These are phyloP conservation scores for Coelopa pilipes DNA, from an alignment of 2,888 invertebrate genomes.

Conservation along the genomic window DNA sequence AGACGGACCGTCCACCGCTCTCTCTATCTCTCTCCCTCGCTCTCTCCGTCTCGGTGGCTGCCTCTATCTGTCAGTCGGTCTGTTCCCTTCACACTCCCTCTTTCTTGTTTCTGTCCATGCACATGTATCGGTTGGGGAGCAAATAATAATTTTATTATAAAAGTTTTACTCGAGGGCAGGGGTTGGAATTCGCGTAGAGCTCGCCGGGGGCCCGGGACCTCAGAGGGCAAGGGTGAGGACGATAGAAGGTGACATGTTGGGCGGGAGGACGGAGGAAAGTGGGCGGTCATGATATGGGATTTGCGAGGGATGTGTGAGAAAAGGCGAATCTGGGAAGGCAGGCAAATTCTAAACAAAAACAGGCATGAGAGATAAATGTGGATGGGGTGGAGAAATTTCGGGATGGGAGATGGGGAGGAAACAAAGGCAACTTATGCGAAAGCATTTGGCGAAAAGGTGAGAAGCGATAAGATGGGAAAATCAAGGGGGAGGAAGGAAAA, in stretches of 20 bases:
- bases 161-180: slow-evolving; percentile 2
- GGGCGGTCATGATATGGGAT: background rate
- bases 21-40: too few relatives aligned
- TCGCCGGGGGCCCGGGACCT: background rate
- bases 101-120: background rate
- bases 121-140: background rate
- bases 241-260: background rate
- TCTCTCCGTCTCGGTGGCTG: background rate
- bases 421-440: too few relatives aligned
- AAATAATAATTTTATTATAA: slow-evolving; percentile 25
- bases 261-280: background rate
- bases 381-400: too few relatives aligned
- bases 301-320: background rate
- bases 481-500: too few relatives aligned
- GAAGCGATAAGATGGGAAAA: too few relatives aligned
- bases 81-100: background rate
- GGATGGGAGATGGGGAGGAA: too few relatives aligned
- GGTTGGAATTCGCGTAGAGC: background rate
- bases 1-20: too few relatives aligned
- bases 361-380: too few relatives aligned
- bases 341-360: too few relatives aligned
- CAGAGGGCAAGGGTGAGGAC: background rate
- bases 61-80: background rate
- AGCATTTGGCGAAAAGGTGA: too few relatives aligned
- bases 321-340: too few relatives aligned